phyloP scores from a whole-genome alignment of 2,888 invertebrate genomes.

The Axea sp. region DNA sequence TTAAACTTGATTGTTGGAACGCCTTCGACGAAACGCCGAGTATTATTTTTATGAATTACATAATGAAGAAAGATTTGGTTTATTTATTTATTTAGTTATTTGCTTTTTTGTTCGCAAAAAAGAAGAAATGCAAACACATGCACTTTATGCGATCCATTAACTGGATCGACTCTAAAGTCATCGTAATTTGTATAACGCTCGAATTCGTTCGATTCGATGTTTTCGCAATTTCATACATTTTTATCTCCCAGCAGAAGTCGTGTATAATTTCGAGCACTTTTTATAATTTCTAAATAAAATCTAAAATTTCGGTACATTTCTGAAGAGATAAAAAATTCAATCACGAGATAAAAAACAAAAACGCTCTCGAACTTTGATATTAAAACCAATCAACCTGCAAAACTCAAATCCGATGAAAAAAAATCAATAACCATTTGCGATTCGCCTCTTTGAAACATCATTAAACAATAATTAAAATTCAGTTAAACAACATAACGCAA shows the following conservation, averaged over 20 bases:
- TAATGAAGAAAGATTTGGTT: constrained; percentile 1
- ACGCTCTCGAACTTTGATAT: constrained; percentile 47
- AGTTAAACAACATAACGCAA: constrained; percentile 55
- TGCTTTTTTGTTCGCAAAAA: no score
- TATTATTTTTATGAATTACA: neutral
- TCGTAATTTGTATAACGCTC: no score
- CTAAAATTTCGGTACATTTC: constrained; percentile 30
- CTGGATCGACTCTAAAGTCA: no score
- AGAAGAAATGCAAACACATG: no score
- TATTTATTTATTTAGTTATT: no score
- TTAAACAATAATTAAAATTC: constrained; percentile 60
- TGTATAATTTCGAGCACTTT: constrained; percentile 10
- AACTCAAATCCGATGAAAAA: constrained; percentile 26
- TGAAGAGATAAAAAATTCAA: constrained; percentile 41
- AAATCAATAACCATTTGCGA: constrained; percentile 50
- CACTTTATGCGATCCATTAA: no score
- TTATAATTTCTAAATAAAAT: constrained; percentile 26
- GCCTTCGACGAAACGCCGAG: neutral
- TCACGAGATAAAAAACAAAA: constrained; percentile 36
- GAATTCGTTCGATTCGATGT: no score
- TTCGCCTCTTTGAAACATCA: constrained; percentile 42
- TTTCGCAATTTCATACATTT: constrained; percentile 29
- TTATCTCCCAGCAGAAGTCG: constrained; percentile 1
- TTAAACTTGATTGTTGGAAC: constrained; percentile 10
- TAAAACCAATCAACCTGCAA: constrained; percentile 46